Conservation (phyloP, 2,113 vertebrate species). For the Pseudois nayaur region DNA sequence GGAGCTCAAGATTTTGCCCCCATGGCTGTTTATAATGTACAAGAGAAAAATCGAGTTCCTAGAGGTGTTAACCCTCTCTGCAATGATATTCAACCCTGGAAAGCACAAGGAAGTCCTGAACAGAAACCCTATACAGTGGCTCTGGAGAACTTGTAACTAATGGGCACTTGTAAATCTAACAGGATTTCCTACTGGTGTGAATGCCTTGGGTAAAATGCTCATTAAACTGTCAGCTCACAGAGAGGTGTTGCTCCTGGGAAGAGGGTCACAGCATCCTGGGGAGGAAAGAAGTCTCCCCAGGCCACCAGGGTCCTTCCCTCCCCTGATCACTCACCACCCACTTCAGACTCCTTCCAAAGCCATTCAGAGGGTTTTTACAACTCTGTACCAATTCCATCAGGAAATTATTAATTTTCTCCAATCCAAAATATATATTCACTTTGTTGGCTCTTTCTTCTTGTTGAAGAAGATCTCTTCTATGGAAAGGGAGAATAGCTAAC, state of each 20-base stretch:
- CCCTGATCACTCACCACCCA: neutral
- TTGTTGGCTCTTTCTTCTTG: neutral
- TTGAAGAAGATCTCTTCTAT: neutral
- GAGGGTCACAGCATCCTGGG: conserved; percentile 33
- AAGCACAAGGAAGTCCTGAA: conserved; percentile 63
- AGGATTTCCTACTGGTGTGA: conserved; percentile 84
- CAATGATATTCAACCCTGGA: conserved; percentile 49
- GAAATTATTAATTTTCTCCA: conserved; percentile 28
- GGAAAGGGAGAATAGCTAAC: neutral
- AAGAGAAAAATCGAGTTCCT: conserved; percentile 51
- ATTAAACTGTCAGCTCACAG: conserved; percentile 83
- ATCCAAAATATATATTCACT: neutral
- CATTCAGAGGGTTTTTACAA: neutral
- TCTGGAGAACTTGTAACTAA: conserved; percentile 82
- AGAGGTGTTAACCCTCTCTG: conserved; percentile 41
- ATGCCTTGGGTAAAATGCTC: conserved; percentile 84
- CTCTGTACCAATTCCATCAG: neutral
- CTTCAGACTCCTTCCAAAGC: neutral
- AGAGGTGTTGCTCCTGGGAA: conserved; percentile 77
- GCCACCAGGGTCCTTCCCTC: neutral
- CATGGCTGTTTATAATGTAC: conserved; percentile 51
- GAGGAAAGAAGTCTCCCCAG: neutral
- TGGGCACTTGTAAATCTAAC: conserved; percentile 85
- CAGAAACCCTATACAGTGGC: conserved; percentile 73
- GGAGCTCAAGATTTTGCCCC: neutral